A percentile compares a stretch with the other conserved stretches of the same genome.
Evolutionary conservation across 2,113 vertebrate species (phyloP).

Genomic region (Chaetops frenatus): DNA sequence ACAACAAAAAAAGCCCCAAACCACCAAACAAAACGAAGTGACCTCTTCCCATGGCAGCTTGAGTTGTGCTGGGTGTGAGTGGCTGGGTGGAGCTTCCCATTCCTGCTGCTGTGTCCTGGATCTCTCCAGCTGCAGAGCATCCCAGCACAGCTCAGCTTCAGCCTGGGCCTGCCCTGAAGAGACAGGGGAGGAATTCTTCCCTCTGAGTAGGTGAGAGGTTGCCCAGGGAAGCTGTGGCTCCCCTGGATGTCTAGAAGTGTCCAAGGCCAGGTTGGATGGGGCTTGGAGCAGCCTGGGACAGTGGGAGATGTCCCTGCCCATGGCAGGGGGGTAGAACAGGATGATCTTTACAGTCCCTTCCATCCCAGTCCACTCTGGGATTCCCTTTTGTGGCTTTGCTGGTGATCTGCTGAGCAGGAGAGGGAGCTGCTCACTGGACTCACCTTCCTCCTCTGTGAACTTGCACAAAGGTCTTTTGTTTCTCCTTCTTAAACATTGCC

Average conservation of each 20-base stretch:
- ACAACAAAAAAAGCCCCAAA: background rate
- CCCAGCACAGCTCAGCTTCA: background rate
- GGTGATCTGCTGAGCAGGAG: background rate
- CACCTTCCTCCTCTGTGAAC: background rate
- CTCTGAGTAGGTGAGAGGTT: rapidly evolving
- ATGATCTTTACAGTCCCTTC: background rate
- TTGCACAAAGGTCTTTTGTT: background rate
- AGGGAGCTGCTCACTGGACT: background rate
- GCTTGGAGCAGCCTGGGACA: rapidly evolving
- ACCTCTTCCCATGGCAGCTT: background rate
- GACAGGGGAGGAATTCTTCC: background rate
- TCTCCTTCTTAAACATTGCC: background rate
- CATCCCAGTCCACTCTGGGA: background rate
- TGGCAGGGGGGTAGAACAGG: too few species aligned
- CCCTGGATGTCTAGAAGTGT: background rate
- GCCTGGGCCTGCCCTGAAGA: background rate
- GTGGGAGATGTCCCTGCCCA: background rate
- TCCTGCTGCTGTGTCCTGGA: rapidly evolving
- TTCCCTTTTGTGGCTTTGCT: background rate
- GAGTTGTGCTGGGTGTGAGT: background rate
- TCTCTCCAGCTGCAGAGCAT: background rate
- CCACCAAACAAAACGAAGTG: rapidly evolving
- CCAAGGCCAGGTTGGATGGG: rapidly evolving
- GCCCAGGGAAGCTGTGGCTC: background rate
- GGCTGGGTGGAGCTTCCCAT: background rate